These are phyloP conservation scores for Anolis carolinensis DNA, from an alignment of 2,113 vertebrate genomes.

Conservation along the genomic window DNA sequence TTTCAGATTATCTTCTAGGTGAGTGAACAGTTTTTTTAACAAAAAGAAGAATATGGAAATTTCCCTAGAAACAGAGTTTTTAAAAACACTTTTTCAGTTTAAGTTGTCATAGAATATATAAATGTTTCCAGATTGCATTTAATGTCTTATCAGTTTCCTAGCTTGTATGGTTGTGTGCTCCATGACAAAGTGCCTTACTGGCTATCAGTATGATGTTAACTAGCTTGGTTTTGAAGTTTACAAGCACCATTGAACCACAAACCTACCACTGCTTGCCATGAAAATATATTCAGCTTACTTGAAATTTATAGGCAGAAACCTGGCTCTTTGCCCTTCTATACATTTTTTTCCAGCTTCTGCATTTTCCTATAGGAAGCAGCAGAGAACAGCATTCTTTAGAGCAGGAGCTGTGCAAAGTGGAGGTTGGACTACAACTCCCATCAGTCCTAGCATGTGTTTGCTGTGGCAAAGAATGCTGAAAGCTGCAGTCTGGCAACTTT, in stretches of 20 bases:
- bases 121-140: conserved; percentile 3
- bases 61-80: conserved; percentile 28
- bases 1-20: conserved; percentile 43
- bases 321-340: conserved; percentile 30
- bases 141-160: conserved; percentile 52
- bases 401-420: too few relatives aligned
- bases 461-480: too few relatives aligned
- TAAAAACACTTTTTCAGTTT: conserved; percentile 20
- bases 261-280: conserved; percentile 35
- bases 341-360: not conserved
- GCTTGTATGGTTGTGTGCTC: conserved; percentile 59
- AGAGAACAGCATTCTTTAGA: too few relatives aligned
- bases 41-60: not conserved
- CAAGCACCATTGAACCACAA: conserved; percentile 42
- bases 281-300: conserved; percentile 41
- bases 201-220: conserved; percentile 59
- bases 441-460: too few relatives aligned
- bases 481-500: not conserved
- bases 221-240: conserved; percentile 58
- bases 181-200: conserved; percentile 80
- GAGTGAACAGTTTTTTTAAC: conserved; percentile 1
- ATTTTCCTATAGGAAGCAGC: conserved; percentile 1
- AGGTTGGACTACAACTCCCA: too few relatives aligned
- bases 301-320: conserved; percentile 6
- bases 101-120: not conserved